Evolutionary conservation across 53 echinoderm and acorn worm species (phyloP).

Genomic region (Luidia sarsii): DNA sequence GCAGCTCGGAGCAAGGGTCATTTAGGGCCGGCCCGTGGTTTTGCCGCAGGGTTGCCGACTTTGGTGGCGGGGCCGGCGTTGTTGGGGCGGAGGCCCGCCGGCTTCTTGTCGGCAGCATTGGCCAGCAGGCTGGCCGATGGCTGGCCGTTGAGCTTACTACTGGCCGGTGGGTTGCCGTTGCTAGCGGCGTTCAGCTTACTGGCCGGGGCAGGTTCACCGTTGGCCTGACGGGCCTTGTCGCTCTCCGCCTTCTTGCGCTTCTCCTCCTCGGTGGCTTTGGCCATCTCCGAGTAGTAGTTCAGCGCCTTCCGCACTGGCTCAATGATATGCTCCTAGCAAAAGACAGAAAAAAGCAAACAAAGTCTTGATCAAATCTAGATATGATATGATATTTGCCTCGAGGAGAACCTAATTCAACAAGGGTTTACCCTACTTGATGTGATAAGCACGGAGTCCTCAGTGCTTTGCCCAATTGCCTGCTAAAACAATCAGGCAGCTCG

Average conservation of each 20-base stretch:
- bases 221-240: conserved; percentile 55
- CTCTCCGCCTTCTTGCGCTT: conserved; percentile 68
- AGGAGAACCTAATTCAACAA: too few species aligned
- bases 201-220: conserved; percentile 62
- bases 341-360: neutral
- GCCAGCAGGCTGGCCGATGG: neutral
- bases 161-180: conserved; percentile 51
- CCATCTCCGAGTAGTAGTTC: conserved; percentile 96
- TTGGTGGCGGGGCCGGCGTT: conserved; percentile 12
- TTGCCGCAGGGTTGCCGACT: conserved; percentile 27
- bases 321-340: conserved; percentile 77
- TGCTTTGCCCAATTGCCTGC: too few species aligned
- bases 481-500: neutral
- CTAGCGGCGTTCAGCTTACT: conserved; percentile 64
- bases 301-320: conserved; percentile 91
- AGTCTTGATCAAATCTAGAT: too few species aligned
- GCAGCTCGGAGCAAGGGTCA: neutral
- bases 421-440: too few species aligned
- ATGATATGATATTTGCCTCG: too few species aligned
- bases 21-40: conserved; percentile 31
- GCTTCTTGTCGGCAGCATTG: conserved; percentile 42
- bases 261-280: conserved; percentile 92
- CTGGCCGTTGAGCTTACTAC: conserved; percentile 44
- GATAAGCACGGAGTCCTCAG: too few species aligned
- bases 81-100: conserved; percentile 35